Percentiles rank a stretch among this genome's conserved stretches.
phyloP scores from a whole-genome alignment of 2,888 invertebrate species.

The Altica lythri region DNA sequence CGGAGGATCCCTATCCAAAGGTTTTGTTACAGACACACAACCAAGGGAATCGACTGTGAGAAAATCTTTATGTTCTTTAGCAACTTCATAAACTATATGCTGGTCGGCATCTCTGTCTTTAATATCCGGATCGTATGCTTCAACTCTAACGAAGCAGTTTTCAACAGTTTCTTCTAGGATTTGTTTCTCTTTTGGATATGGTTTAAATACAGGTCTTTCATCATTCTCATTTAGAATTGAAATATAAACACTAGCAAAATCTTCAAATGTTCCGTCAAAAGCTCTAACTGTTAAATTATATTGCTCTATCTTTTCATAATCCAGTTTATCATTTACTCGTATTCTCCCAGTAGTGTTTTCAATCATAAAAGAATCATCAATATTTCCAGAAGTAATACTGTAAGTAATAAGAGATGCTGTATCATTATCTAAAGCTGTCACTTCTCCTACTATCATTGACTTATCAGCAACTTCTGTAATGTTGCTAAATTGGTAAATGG shows the following conservation, averaged over 20 bases:
- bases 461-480: constrained; percentile 84
- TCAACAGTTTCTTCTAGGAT: constrained; percentile 81
- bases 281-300: constrained; percentile 84
- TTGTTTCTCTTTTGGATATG: constrained; percentile 72
- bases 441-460: constrained; percentile 82
- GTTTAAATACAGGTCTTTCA: constrained; percentile 82
- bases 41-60: constrained; percentile 76
- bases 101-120: constrained; percentile 75
- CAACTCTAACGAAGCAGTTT: constrained; percentile 71
- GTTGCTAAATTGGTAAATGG: constrained; percentile 73
- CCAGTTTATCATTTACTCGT: constrained; percentile 74
- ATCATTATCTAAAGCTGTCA: constrained; percentile 86
- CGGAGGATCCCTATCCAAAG: constrained; percentile 88
- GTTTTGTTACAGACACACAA: constrained; percentile 73
- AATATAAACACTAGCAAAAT: constrained; percentile 81
- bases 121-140: constrained; percentile 86
- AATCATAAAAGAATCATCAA: constrained; percentile 83
- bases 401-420: constrained; percentile 86
- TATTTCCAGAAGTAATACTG: constrained; percentile 86
- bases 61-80: constrained; percentile 71
- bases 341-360: constrained; percentile 85
- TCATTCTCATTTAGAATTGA: constrained; percentile 91
- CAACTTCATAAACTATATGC: constrained; percentile 77
- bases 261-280: constrained; percentile 82
- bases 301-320: constrained; percentile 84